Conservation (phyloP, 2,113 vertebrate species). For the Platysternon megacephalum region DNA sequence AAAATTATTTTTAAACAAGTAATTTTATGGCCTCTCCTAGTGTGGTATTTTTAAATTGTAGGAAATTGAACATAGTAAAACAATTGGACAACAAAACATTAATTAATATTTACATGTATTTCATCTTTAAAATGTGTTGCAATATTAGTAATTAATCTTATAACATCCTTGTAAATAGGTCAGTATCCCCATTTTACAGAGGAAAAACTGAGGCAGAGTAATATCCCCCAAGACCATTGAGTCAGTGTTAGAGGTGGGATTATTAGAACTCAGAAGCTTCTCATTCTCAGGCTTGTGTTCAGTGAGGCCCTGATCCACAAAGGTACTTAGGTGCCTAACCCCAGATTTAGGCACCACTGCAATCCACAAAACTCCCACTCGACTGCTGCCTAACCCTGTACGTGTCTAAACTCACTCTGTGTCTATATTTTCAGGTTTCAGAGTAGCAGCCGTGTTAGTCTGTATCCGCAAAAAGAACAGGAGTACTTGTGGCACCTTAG, state of each 20-base stretch:
- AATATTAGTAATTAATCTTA: fast-evolving
- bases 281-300: not conserved
- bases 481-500: too few species aligned
- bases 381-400: not conserved
- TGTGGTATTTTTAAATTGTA: not conserved
- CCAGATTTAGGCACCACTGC: not conserved
- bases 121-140: fast-evolving
- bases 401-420: not conserved
- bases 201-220: fast-evolving
- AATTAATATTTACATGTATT: fast-evolving
- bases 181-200: not conserved
- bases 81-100: not conserved
- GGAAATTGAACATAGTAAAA: not conserved
- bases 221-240: fast-evolving
- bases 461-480: too few species aligned
- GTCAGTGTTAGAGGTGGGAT: fast-evolving
- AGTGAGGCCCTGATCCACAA: not conserved
- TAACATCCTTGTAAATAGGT: not conserved
- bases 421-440: not conserved
- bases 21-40: not conserved
- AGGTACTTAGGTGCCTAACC: not conserved
- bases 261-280: not conserved
- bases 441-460: too few species aligned
- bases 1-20: not conserved
- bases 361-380: not conserved